phyloP scores from a whole-genome alignment of 2,888 invertebrate genomes.

The Quadroppia sp. region DNA sequence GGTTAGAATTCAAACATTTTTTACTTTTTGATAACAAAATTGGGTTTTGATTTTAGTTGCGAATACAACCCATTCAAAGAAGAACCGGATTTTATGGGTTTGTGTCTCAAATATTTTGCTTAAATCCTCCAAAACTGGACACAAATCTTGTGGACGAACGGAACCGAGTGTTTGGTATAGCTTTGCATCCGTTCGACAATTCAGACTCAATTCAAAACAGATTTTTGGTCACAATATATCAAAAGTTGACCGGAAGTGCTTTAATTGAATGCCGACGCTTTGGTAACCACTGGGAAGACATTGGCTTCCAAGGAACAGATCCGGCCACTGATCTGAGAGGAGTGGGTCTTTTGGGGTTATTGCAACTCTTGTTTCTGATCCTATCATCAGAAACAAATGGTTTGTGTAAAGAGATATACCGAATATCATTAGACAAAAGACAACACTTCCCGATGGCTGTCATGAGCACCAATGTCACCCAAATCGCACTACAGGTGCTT shows the following conservation, averaged over 20 bases:
- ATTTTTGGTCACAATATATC: constrained; percentile 57
- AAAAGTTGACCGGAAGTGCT: constrained; percentile 53
- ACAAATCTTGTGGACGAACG: constrained; percentile 52
- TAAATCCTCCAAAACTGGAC: constrained; percentile 55
- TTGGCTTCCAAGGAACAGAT: constrained; percentile 59
- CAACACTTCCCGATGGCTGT: constrained; percentile 59
- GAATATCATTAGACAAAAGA: constrained; percentile 54
- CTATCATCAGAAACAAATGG: constrained; percentile 47
- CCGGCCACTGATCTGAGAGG: constrained; percentile 59
- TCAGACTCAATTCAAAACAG: constrained; percentile 53
- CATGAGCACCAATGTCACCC: constrained; percentile 58
- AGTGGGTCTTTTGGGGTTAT: constrained; percentile 56
- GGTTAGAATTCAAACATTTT: constrained; percentile 40
- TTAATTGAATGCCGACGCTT: constrained; percentile 55
- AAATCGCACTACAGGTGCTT: constrained; percentile 57
- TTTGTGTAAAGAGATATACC: constrained; percentile 55
- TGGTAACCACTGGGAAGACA: constrained; percentile 59
- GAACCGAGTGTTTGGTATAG: constrained; percentile 55
- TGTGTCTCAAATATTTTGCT: constrained; percentile 50
- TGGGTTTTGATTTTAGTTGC: background rate
- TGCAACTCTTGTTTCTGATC: constrained; percentile 56
- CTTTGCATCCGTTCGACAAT: constrained; percentile 55
- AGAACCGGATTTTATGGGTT: constrained; percentile 44
- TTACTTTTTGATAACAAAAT: background rate
- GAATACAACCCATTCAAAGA: constrained; percentile 45